phyloP scores from a whole-genome alignment of 2,797 vertebrate species.

The Mormyrus proboscirostris region DNA sequence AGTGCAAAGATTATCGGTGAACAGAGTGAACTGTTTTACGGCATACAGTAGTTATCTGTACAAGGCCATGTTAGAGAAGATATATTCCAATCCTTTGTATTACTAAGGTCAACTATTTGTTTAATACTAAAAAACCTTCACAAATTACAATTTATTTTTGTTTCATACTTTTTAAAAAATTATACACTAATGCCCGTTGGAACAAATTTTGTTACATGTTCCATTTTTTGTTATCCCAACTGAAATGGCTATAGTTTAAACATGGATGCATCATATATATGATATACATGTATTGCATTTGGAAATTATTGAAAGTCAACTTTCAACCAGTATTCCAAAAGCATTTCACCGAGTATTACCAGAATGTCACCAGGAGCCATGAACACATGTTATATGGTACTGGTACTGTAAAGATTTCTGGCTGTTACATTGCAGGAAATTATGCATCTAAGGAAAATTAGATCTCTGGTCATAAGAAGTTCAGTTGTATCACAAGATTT shows the following conservation, averaged over 20 bases:
- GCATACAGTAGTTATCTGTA: background rate
- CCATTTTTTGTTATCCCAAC: background rate
- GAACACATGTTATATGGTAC: background rate
- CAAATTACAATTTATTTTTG: background rate
- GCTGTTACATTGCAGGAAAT: background rate
- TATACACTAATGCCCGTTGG: background rate
- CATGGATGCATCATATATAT: background rate
- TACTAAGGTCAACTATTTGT: background rate
- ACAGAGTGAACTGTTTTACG: background rate
- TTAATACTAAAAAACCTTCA: background rate
- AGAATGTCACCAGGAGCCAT: background rate
- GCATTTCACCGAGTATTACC: background rate
- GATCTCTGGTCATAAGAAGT: conserved; percentile 11
- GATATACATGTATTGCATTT: background rate
- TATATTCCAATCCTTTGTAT: background rate
- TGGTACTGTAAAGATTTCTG: background rate
- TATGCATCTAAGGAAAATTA: background rate
- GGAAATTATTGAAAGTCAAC: background rate
- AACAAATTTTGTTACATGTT: background rate
- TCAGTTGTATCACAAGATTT: conserved; percentile 8
- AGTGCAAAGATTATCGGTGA: background rate
- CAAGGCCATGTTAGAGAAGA: background rate
- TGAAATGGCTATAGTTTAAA: background rate
- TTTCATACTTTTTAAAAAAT: background rate
- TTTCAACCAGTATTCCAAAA: background rate